Base-by-base conservation (phyloP, 2,888 invertebrate species). In the Eurois occulta region DNA sequence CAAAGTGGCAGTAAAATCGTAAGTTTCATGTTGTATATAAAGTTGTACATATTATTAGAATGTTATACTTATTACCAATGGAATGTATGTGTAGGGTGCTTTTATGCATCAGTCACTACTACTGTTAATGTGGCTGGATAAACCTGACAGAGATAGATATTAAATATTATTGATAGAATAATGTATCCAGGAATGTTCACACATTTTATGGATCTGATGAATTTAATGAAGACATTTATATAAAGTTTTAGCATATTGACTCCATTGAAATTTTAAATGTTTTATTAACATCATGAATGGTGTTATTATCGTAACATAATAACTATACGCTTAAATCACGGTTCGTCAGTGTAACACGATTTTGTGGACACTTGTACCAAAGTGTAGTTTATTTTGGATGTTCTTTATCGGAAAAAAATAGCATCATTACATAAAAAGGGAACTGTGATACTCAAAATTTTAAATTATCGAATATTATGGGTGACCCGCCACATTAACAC, bases 51-150 rank as follows among this genome's bases (percentile, higher is more conserved):
- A 95, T 90, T 93, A 92, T 90, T 89, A 88, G 80, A 85, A 86
- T 80, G 79, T 91, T 90, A 91, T 92, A 92, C 92, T 91, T 91
- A 93, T 91, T 94, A 95, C 94, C 94, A 95, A 94, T 95, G 94
- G 94, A 91, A 90, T 93, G 89, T 91, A 91, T 93, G 91, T 91
- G 89, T 93, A 93, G 91, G 92, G 92, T 94, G 95, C 92, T 89
- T 91, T 91, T 88, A 92, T 86, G 95, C 94, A 94, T 95, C 94
- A 88, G 88, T 90, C 86, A 88, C 87, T 89, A 87, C 90, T 91
- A 89, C 88, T 90, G 91, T 92, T 92, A 91, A 92, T 93, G 93
- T 92, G 92, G 91, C 92, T 88, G 92, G 93, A 88, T 90, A 58
- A 48, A 85, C 84, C 86, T 78, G 77, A 87, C 80, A 80, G 72